Percentiles rank a stretch among this genome's conserved stretches.
Conservation (phyloP, 2,888 invertebrate genomes). For the Thecophora atra region DNA sequence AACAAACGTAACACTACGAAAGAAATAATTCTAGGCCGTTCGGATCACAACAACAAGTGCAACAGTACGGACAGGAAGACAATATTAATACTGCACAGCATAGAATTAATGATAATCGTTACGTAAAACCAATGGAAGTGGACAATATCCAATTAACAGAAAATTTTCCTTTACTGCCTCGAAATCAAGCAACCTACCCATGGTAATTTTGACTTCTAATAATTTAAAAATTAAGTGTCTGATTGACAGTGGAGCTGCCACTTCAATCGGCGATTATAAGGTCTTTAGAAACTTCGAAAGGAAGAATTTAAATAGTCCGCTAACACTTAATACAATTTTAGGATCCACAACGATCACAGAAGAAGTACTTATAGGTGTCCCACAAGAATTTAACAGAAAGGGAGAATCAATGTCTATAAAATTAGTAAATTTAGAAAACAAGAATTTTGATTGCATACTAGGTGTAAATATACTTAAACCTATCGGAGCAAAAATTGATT, state of each 20-base stretch:
- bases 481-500: conserved; percentile 10
- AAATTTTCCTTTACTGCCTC: conserved; percentile 33
- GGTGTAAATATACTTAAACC: conserved; percentile 21
- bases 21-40: no score
- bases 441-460: conserved; percentile 22
- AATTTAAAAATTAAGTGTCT: conserved; percentile 11
- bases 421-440: conserved; percentile 12
- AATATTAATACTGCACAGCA: background rate
- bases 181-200: background rate
- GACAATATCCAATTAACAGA: conserved; percentile 20
- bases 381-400: conserved; percentile 20
- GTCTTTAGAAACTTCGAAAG: conserved; percentile 1
- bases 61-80: no score
- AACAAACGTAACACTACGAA: no score
- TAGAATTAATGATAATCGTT: background rate
- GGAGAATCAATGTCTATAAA: conserved; percentile 27
- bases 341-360: conserved; percentile 19
- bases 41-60: no score
- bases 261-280: conserved; percentile 17
- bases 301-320: conserved; percentile 15
- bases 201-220: conserved; percentile 20
- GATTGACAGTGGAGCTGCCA: conserved; percentile 29
- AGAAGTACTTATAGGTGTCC: conserved; percentile 24
- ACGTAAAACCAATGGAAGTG: conserved; percentile 26
- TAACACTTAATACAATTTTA: conserved; percentile 20